A percentile compares a stretch with the other conserved stretches of the same genome.
Conservation (phyloP, 2,113 vertebrate genomes). For the Cavia porcellus region DNA sequence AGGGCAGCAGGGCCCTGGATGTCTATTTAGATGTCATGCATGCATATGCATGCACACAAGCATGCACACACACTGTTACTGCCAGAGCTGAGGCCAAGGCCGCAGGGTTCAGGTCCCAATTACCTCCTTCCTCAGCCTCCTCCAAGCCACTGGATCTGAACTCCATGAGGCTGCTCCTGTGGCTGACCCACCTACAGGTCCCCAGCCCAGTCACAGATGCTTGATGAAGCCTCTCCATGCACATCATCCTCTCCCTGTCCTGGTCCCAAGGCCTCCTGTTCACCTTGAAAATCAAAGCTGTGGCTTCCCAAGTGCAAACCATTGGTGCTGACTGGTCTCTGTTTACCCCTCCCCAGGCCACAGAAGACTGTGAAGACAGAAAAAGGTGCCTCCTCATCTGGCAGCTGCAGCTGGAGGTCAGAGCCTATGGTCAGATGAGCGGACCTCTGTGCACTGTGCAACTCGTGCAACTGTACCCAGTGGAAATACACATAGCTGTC, state of each 20-base stretch:
- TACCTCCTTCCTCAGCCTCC: background rate
- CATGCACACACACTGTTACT: background rate
- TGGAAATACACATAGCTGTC: background rate
- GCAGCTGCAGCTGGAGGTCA: background rate
- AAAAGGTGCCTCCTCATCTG: background rate
- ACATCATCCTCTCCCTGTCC: background rate
- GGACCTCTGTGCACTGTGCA: background rate
- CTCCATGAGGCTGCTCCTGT: background rate
- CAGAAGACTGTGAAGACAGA: background rate
- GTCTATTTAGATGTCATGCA: background rate
- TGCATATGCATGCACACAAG: no score
- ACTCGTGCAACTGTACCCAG: background rate
- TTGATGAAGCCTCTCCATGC: background rate
- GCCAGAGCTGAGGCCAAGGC: background rate
- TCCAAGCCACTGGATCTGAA: background rate
- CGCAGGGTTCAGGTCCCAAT: background rate
- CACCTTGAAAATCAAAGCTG: background rate
- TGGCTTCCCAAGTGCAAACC: background rate
- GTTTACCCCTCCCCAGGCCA: no score
- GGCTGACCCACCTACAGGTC: background rate
- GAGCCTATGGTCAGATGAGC: background rate
- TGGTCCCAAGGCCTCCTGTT: background rate
- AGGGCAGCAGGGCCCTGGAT: rapidly evolving
- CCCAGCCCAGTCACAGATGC: background rate
- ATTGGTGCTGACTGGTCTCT: background rate